phyloP scores from a whole-genome alignment of 1,140 invertebrate genomes.

The Sycobia sp. region DNA sequence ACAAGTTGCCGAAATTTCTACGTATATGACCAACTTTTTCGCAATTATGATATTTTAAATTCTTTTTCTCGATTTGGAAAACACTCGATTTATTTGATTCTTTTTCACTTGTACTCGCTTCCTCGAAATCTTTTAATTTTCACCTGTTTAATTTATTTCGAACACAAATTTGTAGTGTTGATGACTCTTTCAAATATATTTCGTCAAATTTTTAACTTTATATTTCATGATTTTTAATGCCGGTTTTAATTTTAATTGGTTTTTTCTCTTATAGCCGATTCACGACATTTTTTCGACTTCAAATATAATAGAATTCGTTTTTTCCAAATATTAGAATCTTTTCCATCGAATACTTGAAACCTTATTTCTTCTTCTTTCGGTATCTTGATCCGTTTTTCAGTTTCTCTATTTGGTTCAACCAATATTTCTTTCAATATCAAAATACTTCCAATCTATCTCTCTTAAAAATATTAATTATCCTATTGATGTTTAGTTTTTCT shows the following conservation, averaged over 20 bases:
- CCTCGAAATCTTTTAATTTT: slow-evolving; percentile 3
- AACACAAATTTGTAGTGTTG: slow-evolving; percentile 42
- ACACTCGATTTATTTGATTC: slow-evolving; percentile 28
- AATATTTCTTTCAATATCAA: too few species aligned
- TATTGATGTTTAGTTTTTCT: too few species aligned
- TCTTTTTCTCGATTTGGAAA: slow-evolving; percentile 22
- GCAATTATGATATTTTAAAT: slow-evolving; percentile 24
- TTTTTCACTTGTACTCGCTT: slow-evolving; percentile 39
- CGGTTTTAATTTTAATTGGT: too few species aligned
- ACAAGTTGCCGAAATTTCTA: slow-evolving; percentile 14
- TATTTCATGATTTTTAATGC: too few species aligned
- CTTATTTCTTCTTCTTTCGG: slow-evolving; percentile 17
- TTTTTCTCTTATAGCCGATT: slow-evolving; percentile 29
- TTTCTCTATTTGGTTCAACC: too few species aligned
- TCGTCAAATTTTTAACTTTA: slow-evolving; percentile 44
- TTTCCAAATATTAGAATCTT: slow-evolving; percentile 35
- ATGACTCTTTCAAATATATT: slow-evolving; percentile 43
- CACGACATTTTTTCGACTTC: slow-evolving; percentile 41
- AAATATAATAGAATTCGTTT: slow-evolving; percentile 32
- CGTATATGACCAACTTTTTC: slow-evolving; percentile 29
- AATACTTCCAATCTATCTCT: too few species aligned
- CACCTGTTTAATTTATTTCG: slow-evolving; percentile 39
- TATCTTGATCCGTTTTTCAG: too few species aligned
- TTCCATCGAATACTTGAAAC: slow-evolving; percentile 34
- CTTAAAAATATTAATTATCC: too few species aligned